phyloP scores from a whole-genome alignment of 2,113 vertebrate genomes.

The Nerophis lumbriciformis region DNA sequence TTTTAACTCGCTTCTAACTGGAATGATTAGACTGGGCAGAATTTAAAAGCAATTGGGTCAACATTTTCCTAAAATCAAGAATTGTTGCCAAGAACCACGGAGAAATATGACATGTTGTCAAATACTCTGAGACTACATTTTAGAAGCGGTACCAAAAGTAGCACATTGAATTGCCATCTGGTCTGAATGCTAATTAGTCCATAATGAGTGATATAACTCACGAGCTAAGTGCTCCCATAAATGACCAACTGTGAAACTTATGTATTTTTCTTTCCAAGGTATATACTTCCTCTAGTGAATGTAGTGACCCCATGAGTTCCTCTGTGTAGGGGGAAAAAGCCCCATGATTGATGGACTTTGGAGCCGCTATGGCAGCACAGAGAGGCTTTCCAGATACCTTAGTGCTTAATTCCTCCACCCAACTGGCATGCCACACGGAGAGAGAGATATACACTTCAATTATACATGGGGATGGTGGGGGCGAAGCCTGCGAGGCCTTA shows the following conservation, averaged over 20 bases:
- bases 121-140: background rate
- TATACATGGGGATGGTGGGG: conserved; percentile 52
- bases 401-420: conserved; percentile 47
- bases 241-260: conserved; percentile 36
- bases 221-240: conserved; percentile 25
- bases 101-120: background rate
- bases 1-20: background rate
- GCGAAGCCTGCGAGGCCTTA: conserved; percentile 30
- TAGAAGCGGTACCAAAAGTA: background rate
- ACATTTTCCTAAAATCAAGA: background rate
- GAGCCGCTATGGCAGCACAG: conserved; percentile 40
- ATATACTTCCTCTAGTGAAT: conserved; percentile 30
- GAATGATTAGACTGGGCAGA: background rate
- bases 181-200: conserved; percentile 7
- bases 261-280: conserved; percentile 27
- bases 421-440: conserved; percentile 41
- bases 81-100: background rate
- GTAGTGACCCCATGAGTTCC: conserved; percentile 25
- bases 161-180: background rate
- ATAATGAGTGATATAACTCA: conserved; percentile 13
- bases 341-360: conserved; percentile 52
- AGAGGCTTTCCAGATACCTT: conserved; percentile 45
- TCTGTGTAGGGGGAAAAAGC: conserved; percentile 21
- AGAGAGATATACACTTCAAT: conserved; percentile 60
- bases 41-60: background rate